phyloP scores from a whole-genome alignment of 2,797 vertebrate genomes.

The Myotis planiceps region DNA sequence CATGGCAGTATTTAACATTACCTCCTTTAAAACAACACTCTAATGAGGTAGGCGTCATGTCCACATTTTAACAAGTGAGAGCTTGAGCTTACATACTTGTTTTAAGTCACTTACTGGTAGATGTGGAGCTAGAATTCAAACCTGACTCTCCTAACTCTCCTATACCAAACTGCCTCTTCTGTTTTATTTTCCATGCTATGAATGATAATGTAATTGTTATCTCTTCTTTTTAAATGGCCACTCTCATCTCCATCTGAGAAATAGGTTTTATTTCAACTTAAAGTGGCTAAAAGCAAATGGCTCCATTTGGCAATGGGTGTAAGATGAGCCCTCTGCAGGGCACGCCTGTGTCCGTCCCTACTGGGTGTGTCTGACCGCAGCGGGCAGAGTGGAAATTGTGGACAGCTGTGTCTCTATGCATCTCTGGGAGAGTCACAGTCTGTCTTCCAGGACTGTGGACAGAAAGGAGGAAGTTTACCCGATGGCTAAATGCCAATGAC shows the following conservation, averaged over 20 bases:
- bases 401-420: background rate
- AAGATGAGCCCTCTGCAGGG: background rate
- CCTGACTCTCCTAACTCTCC: background rate
- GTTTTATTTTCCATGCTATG: background rate
- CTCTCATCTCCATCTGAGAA: background rate
- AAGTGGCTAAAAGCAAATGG: background rate
- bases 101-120: background rate
- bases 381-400: background rate
- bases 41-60: background rate
- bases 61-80: background rate
- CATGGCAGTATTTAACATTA: background rate
- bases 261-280: background rate
- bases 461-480: slow-evolving; percentile 34
- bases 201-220: background rate
- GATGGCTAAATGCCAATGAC: background rate
- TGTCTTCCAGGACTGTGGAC: background rate
- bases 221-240: background rate
- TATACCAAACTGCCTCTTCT: background rate
- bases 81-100: background rate
- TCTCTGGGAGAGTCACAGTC: slow-evolving; percentile 1
- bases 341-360: no score
- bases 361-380: background rate
- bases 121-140: background rate
- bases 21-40: background rate
- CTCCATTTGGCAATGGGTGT: background rate